These are phyloP conservation scores for Planococcus citri DNA, from an alignment of 1,140 invertebrate species.

Conservation along the genomic window DNA sequence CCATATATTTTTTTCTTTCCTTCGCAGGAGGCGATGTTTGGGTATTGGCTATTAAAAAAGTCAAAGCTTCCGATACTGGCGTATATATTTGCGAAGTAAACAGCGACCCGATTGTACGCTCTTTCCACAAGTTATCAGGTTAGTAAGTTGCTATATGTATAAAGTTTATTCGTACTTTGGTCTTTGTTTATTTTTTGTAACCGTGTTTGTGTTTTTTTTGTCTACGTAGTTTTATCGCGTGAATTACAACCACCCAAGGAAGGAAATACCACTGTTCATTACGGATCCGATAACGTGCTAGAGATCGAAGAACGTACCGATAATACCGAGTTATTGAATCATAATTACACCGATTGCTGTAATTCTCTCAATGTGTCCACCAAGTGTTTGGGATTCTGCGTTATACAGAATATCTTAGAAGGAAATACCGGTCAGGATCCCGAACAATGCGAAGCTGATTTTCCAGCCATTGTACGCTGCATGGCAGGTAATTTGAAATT, in stretches of 20 bases:
- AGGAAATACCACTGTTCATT: slow-evolving; percentile 22
- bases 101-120: slow-evolving; percentile 57
- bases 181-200: background rate
- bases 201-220: slow-evolving; percentile 9
- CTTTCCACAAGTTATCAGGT: slow-evolving; percentile 62
- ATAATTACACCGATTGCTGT: slow-evolving; percentile 69
- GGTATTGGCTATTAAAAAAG: slow-evolving; percentile 61
- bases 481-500: slow-evolving; percentile 37
- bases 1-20: slow-evolving; percentile 18
- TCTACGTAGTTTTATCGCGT: slow-evolving; percentile 41
- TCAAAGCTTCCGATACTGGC: slow-evolving; percentile 53
- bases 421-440: slow-evolving; percentile 63
- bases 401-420: slow-evolving; percentile 65
- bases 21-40: slow-evolving; percentile 60
- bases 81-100: slow-evolving; percentile 72
- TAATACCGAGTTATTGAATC: slow-evolving; percentile 37
- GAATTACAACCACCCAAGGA: slow-evolving; percentile 29
- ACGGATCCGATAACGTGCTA: slow-evolving; percentile 6
- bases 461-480: slow-evolving; percentile 56
- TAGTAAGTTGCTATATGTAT: slow-evolving; percentile 41
- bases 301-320: slow-evolving; percentile 22
- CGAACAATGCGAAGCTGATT: slow-evolving; percentile 60
- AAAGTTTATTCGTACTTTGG: background rate
- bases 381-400: slow-evolving; percentile 63
- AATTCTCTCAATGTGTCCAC: slow-evolving; percentile 48